phyloP scores from a whole-genome alignment of 2,888 invertebrate species.

The Gisinianus flammeolus region DNA sequence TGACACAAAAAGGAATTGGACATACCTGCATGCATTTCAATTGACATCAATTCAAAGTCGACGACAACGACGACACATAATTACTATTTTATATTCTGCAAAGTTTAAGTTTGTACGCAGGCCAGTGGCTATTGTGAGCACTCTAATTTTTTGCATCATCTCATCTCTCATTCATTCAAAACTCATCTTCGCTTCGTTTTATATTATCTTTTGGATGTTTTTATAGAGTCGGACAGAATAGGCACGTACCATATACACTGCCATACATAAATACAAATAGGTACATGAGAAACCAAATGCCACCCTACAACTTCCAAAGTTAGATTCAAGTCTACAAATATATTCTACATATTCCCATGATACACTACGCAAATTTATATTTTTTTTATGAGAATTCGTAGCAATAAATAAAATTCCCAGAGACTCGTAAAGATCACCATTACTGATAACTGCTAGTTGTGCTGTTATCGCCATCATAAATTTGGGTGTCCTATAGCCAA shows the following conservation, averaged over 20 bases:
- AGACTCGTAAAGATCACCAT: conserved; percentile 9
- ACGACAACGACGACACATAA: not conserved
- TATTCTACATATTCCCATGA: not conserved
- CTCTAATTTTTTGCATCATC: not conserved
- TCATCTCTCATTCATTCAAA: not conserved
- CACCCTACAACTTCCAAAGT: not conserved
- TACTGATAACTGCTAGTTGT: conserved; percentile 17
- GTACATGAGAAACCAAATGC: no score
- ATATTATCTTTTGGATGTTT: not conserved
- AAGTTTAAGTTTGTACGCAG: not conserved
- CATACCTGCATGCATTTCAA: not conserved
- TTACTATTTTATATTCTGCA: not conserved
- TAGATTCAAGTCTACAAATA: no score
- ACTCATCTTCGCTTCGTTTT: not conserved
- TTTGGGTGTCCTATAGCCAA: conserved; percentile 33
- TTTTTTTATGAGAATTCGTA: conserved; percentile 14
- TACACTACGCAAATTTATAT: not conserved
- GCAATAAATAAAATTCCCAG: conserved; percentile 21
- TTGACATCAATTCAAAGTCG: not conserved
- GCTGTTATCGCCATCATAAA: conserved; percentile 18
- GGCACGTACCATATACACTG: not conserved
- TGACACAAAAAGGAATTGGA: not conserved
- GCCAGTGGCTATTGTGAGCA: not conserved
- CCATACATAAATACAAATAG: no score
- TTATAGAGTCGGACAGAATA: not conserved